Base-by-base conservation (phyloP, 35 echinoderm and acorn worm species). In the Diadema setosum region DNA sequence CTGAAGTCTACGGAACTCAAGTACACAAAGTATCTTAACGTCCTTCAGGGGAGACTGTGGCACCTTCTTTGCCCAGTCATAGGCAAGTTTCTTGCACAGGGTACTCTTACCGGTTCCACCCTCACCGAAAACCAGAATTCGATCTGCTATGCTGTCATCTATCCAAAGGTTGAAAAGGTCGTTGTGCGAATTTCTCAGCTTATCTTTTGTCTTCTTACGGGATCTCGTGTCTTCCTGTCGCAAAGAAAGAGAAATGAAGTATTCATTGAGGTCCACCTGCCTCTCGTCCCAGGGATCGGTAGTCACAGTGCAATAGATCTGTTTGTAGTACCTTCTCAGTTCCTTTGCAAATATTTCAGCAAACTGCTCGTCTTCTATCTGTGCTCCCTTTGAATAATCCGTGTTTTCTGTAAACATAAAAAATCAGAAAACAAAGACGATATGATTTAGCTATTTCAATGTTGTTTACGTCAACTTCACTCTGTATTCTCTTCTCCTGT, bases 261-360 rank as follows among this genome's bases (percentile, higher is more conserved):
- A 76, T 20, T 76, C 33, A 40, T 76, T 43, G 32, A 76, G 70
- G 33, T 76, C 23, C 5, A 37, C 37, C 70, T 37, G 33, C 43
- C 33, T 76, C 25, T 76, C 70, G 21, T 76, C 70, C 70, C 70
- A 76, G 35, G 70, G 70, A 20, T 76, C 70, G 37, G 70, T 76
- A 40, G 37, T 76, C 36, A 76, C 20, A 40, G 26, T 40, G 70
- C 70, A 76, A 20, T 76, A 76, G 40, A 40, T 40, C n/a, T 76
- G 33, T 25, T 25, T 25, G 70, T 76, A 76, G 24, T 76, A 76
- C 70, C 37, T 32, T 15, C 26, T 37, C 20, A 76, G 21, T 43
- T 76, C 70, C 40, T 76, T 35, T 42, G 8, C 23, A 21, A 76
- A 76, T 35, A 76, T 40, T 40, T 27, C 21, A 42, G 21, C 27